Evolutionary conservation across 2,113 vertebrate species (phyloP), one percentile per base, ranked within the genome.

Genomic region (Ictalurus furcatus): DNA sequence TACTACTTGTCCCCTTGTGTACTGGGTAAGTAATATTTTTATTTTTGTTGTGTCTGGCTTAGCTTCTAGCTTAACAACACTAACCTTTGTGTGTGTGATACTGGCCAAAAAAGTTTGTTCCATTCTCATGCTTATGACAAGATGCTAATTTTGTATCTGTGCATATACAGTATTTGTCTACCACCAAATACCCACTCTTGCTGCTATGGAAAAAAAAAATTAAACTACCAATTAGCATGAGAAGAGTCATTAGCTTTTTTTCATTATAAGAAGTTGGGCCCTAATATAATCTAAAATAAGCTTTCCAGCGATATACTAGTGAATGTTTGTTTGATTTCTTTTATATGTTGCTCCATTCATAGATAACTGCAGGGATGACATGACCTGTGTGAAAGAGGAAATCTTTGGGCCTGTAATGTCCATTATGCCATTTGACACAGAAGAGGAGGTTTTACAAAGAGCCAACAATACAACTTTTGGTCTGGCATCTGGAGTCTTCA

Each of bases 331-430:
- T 14, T 58, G 56, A 48, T 25, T 81, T 30, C 3, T 71, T 59
- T 69, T 21, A 76, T 86, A 16, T 81, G 4, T 90, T 0, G 0
- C 9, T 34, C 5, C 52, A 67, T 86, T 73, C 13, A 54, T 93
- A 99, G 98, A 97, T 76, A 94, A 98, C 93, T 99, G 98, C 95
- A 97, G 87, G 0, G 98, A 99, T 34, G 96, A 97, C 85, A 99
- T 99, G 98, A 97, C 96, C 0, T 99, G 98, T 82, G 98, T 99
- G 89, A 97, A 96, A 91, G 98, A 99, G 91, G 98, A 99, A 94
- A 99, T 99, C 88, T 99, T 99, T 23, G 98, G 98, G 3, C 98
- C 98, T 0, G 98, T 99, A 37, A 99, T 99, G 98, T 97, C 98
- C 0, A 96, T 99, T 86, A 91, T 99, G 90, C 92, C 97, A 0